These are phyloP conservation scores for Aleiodes sp. DNA, from an alignment of 1,140 invertebrate genomes.

Conservation along the genomic window DNA sequence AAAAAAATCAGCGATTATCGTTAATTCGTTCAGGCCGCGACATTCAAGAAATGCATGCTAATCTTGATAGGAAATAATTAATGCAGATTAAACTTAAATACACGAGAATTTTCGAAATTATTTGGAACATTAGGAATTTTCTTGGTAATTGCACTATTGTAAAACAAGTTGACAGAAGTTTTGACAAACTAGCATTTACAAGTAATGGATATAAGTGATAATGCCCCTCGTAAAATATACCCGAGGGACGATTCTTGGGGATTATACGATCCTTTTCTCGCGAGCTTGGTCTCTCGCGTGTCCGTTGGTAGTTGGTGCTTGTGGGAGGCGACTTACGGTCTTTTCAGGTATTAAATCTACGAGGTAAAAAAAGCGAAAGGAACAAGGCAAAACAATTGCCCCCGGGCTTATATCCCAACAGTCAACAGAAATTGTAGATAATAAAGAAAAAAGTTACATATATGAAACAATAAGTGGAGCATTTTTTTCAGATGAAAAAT, in stretches of 20 bases:
- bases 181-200: conserved; percentile 44
- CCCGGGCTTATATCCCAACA: not conserved
- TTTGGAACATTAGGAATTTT: too few relatives aligned
- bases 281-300: conserved; percentile 48
- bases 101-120: too few relatives aligned
- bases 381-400: too few relatives aligned
- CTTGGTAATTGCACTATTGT: conserved; percentile 8
- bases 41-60: too few relatives aligned
- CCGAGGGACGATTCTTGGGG: conserved; percentile 52
- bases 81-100: too few relatives aligned
- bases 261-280: conserved; percentile 53
- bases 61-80: too few relatives aligned
- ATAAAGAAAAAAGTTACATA: not conserved
- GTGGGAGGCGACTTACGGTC: conserved; percentile 46
- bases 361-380: conserved; percentile 51
- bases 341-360: conserved; percentile 55
- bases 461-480: too few relatives aligned
- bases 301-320: conserved; percentile 46
- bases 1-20: too few relatives aligned
- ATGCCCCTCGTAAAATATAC: conserved; percentile 54
- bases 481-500: too few relatives aligned
- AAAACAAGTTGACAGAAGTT: conserved; percentile 29
- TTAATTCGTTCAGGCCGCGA: too few relatives aligned
- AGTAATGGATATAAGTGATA: conserved; percentile 35
- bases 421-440: not conserved